These are phyloP conservation scores for Phania funesta DNA, from an alignment of 2,888 invertebrate genomes.

Conservation along the genomic window DNA sequence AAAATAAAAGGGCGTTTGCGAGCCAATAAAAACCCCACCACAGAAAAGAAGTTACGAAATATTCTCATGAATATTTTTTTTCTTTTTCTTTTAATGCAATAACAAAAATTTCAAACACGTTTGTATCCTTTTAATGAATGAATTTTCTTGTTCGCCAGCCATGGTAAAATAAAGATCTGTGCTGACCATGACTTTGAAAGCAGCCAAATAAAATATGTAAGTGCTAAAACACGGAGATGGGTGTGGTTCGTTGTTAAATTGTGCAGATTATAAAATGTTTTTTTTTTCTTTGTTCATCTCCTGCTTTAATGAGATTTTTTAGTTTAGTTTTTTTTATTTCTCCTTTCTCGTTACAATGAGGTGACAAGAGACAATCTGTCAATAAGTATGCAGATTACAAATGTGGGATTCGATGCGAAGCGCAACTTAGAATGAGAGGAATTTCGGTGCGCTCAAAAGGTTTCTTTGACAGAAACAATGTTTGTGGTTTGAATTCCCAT, in stretches of 20 bases:
- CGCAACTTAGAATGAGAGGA: conserved; percentile 2
- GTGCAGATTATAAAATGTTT: conserved; percentile 15
- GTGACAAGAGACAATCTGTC: conserved; percentile 60
- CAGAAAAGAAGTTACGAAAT: conserved; percentile 10
- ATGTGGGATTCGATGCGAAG: conserved; percentile 17
- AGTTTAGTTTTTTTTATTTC: conserved; percentile 18
- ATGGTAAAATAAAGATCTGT: conserved; percentile 37
- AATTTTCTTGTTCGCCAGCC: conserved; percentile 49
- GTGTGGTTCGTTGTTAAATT: conserved; percentile 32
- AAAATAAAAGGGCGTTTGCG: too few species aligned
- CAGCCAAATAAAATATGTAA: conserved; percentile 17
- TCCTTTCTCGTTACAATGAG: conserved; percentile 46
- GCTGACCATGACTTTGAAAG: conserved; percentile 60
- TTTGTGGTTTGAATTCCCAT: conserved; percentile 48
- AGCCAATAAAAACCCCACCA: too few species aligned
- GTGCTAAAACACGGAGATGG: conserved; percentile 11
- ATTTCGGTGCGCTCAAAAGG: conserved; percentile 56
- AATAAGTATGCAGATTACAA: conserved; percentile 47
- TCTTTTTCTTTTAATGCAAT: neutral
- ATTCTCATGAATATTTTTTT: conserved; percentile 22
- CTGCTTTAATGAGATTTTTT: conserved; percentile 45
- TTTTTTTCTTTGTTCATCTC: conserved; percentile 13
- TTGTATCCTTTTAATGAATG: conserved; percentile 59
- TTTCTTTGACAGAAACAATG: conserved; percentile 47
- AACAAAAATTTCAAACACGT: neutral